These are phyloP conservation scores for Drosophila insularis DNA, from an alignment of 1,140 invertebrate genomes.

Conservation along the genomic window DNA sequence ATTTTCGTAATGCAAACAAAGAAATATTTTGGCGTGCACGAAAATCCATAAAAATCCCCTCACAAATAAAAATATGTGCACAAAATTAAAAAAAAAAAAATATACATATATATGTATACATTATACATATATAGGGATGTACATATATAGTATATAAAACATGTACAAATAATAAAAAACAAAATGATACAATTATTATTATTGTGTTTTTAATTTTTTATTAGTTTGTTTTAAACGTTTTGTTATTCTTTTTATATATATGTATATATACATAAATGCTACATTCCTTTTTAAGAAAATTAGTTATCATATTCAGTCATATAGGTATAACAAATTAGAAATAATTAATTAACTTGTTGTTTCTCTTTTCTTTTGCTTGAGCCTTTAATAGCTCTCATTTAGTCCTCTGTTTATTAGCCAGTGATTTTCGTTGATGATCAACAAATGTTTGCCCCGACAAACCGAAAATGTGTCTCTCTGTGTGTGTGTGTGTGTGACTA, in stretches of 20 bases:
- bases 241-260: background rate
- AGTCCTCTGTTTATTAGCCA: background rate
- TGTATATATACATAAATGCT: too few relatives aligned
- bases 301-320: too few relatives aligned
- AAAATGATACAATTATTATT: slow-evolving; percentile 27
- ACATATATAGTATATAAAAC: background rate
- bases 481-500: background rate
- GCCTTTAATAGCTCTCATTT: too few relatives aligned
- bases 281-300: too few relatives aligned
- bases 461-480: background rate
- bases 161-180: background rate
- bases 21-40: slow-evolving; percentile 71
- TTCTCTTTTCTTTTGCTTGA: too few relatives aligned
- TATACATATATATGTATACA: background rate
- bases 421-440: background rate
- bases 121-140: slow-evolving; percentile 15
- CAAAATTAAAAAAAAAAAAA: slow-evolving; percentile 16
- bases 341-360: too few relatives aligned
- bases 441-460: slow-evolving; percentile 8
- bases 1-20: slow-evolving; percentile 70
- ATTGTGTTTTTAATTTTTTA: slow-evolving; percentile 18
- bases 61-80: slow-evolving; percentile 14
- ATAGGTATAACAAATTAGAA: too few relatives aligned
- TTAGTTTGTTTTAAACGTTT: slow-evolving; percentile 3
- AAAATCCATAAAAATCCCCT: slow-evolving; percentile 64